Conservation (phyloP, 1,140 invertebrate genomes). For the Liolophura sinensis region DNA sequence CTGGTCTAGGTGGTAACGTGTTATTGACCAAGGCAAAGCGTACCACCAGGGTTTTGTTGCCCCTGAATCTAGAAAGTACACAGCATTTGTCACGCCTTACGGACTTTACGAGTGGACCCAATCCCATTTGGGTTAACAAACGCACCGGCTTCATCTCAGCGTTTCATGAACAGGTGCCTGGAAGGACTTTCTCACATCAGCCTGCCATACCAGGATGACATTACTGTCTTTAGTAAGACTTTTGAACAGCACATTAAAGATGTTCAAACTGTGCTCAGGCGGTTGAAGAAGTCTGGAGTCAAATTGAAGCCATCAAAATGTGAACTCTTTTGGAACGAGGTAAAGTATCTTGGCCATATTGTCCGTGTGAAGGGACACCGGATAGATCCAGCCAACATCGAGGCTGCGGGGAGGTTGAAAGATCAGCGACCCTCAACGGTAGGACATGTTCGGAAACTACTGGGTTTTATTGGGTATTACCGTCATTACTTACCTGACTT, state of each 20-base stretch:
- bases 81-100: constrained; percentile 22
- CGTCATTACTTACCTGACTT: constrained; percentile 51
- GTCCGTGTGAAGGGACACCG: constrained; percentile 30
- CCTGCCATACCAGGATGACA: constrained; percentile 27
- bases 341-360: constrained; percentile 24
- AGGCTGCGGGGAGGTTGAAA: constrained; percentile 50
- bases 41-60: constrained; percentile 19
- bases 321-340: constrained; percentile 14
- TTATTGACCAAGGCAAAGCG: constrained; percentile 20
- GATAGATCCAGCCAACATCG: constrained; percentile 53
- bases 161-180: constrained; percentile 20
- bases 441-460: constrained; percentile 55
- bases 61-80: constrained; percentile 14
- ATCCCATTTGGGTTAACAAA: constrained; percentile 28
- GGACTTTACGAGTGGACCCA: constrained; percentile 22
- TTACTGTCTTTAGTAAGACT: constrained; percentile 17
- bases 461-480: constrained; percentile 59
- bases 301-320: constrained; percentile 27
- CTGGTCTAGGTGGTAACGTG: constrained; percentile 15
- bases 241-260: constrained; percentile 24
- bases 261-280: constrained; percentile 46
- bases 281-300: constrained; percentile 39
- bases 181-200: constrained; percentile 11
- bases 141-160: constrained; percentile 22
- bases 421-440: constrained; percentile 34